Evolutionary conservation across 53 echinoderm and acorn worm genomes (phyloP).

Genomic region (Paracentrotus lividus): DNA sequence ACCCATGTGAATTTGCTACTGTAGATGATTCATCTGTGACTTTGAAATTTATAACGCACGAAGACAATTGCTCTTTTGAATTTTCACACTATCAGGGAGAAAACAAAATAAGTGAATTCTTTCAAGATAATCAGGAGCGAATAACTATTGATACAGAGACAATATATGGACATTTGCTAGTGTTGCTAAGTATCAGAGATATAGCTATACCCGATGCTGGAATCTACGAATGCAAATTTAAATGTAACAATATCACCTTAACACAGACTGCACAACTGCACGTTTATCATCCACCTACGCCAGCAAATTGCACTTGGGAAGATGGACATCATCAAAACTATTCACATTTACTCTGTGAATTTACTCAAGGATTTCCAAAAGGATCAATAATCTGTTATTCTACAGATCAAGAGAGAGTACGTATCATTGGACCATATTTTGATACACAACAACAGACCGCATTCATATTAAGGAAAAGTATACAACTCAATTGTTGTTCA

Average conservation of each 20-base stretch:
- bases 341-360: no score
- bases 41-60: neutral
- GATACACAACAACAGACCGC: no score
- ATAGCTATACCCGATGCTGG: neutral
- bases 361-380: no score
- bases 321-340: no score
- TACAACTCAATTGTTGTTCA: no score
- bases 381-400: no score
- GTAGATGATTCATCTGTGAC: neutral
- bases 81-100: neutral
- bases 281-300: neutral
- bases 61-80: neutral
- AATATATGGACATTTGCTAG: neutral
- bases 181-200: neutral
- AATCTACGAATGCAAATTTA: neutral
- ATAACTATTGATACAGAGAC: neutral
- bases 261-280: neutral
- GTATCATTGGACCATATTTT: no score
- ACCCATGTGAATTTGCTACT: neutral
- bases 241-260: neutral
- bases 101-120: neutral
- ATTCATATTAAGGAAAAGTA: no score
- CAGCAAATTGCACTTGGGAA: neutral
- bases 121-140: neutral
- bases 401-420: no score